Conservation (phyloP, 2,888 invertebrate species). For the Caradrina clavipalpis region DNA sequence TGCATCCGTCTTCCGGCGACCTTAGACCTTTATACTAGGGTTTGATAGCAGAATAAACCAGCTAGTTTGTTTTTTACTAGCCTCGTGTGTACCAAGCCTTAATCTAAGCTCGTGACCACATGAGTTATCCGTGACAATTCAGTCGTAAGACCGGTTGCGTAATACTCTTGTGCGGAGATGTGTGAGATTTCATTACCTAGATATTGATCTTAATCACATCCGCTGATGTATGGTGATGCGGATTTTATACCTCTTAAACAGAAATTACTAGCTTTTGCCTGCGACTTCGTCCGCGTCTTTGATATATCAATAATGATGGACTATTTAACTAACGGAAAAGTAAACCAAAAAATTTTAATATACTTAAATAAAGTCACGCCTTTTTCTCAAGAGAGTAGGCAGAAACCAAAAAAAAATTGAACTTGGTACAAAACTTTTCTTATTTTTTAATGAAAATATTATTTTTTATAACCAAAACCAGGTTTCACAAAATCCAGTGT, state of each 20-base stretch:
- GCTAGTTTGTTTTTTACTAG: not conserved
- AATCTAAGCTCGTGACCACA: constrained; percentile 39
- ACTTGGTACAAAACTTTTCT: not conserved
- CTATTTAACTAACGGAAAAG: too few relatives aligned
- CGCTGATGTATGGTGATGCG: constrained; percentile 6
- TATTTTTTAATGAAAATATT: too few relatives aligned
- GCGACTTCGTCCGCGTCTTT: too few relatives aligned
- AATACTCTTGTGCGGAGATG: constrained; percentile 40
- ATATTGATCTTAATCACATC: constrained; percentile 50
- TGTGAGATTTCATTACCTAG: constrained; percentile 55
- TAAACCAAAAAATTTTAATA: too few relatives aligned
- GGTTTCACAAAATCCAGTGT: constrained; percentile 9
- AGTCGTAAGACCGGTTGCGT: constrained; percentile 43
- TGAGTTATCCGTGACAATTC: constrained; percentile 28
- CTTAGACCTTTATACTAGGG: too few relatives aligned
- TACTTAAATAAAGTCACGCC: too few relatives aligned
- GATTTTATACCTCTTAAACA: not conserved
- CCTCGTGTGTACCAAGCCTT: not conserved
- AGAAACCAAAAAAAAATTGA: not conserved
- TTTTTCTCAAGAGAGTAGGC: too few relatives aligned
- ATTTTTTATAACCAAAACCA: not conserved
- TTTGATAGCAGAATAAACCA: too few relatives aligned
- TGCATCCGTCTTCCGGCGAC: too few relatives aligned
- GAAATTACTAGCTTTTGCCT: too few relatives aligned
- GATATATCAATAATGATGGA: too few relatives aligned